These are phyloP conservation scores for Zaprionus lineosus DNA, from an alignment of 2,888 invertebrate species.

Conservation along the genomic window DNA sequence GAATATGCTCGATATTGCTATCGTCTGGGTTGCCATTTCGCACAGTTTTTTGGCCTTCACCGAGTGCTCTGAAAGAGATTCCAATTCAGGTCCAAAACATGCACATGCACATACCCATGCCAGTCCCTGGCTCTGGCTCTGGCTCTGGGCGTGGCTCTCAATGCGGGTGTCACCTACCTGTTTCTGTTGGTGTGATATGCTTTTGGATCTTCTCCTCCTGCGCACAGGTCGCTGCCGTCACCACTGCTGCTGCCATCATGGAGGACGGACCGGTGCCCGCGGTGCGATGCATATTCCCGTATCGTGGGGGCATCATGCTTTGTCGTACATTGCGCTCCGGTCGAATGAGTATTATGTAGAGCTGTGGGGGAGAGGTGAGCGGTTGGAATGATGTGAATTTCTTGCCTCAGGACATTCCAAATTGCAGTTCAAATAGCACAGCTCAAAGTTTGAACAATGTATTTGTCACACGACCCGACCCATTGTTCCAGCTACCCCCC, in stretches of 20 bases:
- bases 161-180: conserved; percentile 64
- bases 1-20: conserved; percentile 81
- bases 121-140: no score
- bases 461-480: no score
- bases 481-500: no score
- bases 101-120: no score
- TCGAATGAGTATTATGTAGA: conserved; percentile 94
- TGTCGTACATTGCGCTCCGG: conserved; percentile 95
- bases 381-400: no score
- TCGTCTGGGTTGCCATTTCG: conserved; percentile 83
- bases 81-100: neutral
- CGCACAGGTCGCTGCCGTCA: conserved; percentile 87
- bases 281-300: conserved; percentile 86
- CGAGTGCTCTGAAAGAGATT: conserved; percentile 62
- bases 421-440: no score
- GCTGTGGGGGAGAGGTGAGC: conserved; percentile 83
- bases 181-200: conserved; percentile 84
- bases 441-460: no score
- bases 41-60: conserved; percentile 80
- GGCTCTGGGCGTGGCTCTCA: no score
- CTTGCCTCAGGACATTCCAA: no score
- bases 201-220: conserved; percentile 87
- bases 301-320: conserved; percentile 91
- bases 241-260: conserved; percentile 88
- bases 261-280: conserved; percentile 86